phyloP scores from a whole-genome alignment of 2,113 vertebrate genomes.

The Calonectris borealis region DNA sequence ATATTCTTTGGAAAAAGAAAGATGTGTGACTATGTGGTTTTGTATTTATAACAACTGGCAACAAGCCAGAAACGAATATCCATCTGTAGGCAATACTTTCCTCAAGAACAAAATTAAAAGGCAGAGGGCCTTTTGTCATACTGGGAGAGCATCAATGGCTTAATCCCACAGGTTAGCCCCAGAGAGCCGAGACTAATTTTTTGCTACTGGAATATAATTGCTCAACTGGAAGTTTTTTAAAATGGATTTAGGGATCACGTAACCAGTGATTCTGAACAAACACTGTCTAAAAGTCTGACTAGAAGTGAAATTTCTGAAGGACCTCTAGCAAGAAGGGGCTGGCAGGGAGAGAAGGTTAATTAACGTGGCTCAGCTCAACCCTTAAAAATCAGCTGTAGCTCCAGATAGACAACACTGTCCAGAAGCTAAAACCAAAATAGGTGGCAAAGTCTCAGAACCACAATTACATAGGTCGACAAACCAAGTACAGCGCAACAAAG shows the following conservation, averaged over 20 bases:
- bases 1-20: not conserved
- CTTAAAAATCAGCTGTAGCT: not conserved
- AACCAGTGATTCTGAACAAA: constrained; percentile 3
- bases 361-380: not conserved
- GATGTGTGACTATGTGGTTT: not conserved
- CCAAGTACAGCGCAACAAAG: not conserved
- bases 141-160: not conserved
- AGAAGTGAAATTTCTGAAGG: not conserved
- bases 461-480: rapidly evolving
- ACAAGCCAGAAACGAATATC: not conserved
- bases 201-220: not conserved
- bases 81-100: not conserved
- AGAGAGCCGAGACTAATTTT: not conserved
- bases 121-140: not conserved
- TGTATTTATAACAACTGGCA: not conserved
- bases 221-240: not conserved
- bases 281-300: not conserved
- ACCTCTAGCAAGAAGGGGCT: not conserved
- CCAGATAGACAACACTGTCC: not conserved
- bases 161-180: not conserved
- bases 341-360: not conserved
- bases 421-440: not conserved
- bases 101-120: constrained; percentile 19
- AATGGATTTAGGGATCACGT: not conserved
- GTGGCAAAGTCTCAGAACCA: not conserved